Base-by-base conservation (phyloP, 2,888 invertebrate genomes). In the Pardosa pseudoannulata region DNA sequence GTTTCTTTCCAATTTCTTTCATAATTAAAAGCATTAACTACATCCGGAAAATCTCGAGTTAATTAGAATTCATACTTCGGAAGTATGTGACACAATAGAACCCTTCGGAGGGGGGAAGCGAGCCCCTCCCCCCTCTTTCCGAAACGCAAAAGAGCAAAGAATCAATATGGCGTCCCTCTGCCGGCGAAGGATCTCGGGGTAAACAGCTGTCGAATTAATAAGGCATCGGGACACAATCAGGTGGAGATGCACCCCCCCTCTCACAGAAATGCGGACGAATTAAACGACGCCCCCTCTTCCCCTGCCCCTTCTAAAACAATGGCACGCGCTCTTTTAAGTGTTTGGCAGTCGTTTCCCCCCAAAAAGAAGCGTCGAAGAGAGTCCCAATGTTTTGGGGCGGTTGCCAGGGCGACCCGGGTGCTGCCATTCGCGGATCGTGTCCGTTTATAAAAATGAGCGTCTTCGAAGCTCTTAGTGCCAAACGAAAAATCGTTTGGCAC, bases 251-350 rank as follows among this genome's bases (percentile, higher is more conserved):
- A n/a, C n/a, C n/a, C n/a, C n/a, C n/a, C n/a, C n/a, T n/a, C 23
- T 23, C 23, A 56, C n/a, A 56, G n/a, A 23, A 23, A 56, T 19
- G 23, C 23, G 6, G 23, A 19, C 56, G 56, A 56, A 56, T 56
- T 56, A 56, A 85, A 79, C 79, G 74, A 80, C 73, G 73, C 41
- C 67, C 74, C 23, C 82, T 83, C 73, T 85, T 85, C 79, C 78
- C 79, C 79, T 68, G 78, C 56, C 73, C 67, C 41, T 46, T 50
- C 72, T 79, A 72, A 65, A 79, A 79, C 65, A 64, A 29, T 67
- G n/a, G 41, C 50, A 32, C 29, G 32, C 71, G 32, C 71, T n/a
- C n/a, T n/a, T 50, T 50, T 27, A 65, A 56, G 41, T 79, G 70
- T n/a, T 62, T 71, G 76, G 71, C 75, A 82, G 23, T 31, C 13